Evolutionary conservation across 2,113 vertebrate genomes (phyloP), one percentile per base, ranked within the genome.

Genomic region (Austrofundulus limnaeus): DNA sequence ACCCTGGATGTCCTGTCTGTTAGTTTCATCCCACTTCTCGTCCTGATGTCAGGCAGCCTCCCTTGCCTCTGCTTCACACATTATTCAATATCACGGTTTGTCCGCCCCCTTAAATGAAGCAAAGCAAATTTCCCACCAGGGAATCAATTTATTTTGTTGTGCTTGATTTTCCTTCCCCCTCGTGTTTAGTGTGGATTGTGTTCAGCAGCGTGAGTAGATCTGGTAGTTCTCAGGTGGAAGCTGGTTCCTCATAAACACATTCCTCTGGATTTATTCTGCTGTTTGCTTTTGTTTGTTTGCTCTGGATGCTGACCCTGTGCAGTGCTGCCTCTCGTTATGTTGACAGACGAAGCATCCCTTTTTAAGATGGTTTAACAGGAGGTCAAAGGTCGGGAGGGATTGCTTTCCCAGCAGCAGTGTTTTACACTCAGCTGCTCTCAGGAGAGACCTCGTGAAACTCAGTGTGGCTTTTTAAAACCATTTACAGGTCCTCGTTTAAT

Each of bases 191-290:
- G 16, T 59, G n/a, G n/a, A n/a, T n/a, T n/a, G n/a, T n/a, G n/a
- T 50, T 57, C 15, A 51, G 38, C 31, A 80, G 41, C 64, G 61
- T 43, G 63, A 53, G 53, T 54, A 23, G 25, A 86, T 76, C 72
- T 58, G 51, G 54, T 69, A 67, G 75, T 78, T 58, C 57, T 62
- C 51, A 39, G 58, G 59, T 71, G 52, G 74, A 78, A 72, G 56
- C 34, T 57, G 17, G 47, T 66, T 67, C 41, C 41, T 74, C 42
- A 25, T 43, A 55, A 66, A 56, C 46, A 37, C 47, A 68, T 72
- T 70, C 81, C 49, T 82, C 25, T 49, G 10, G 21, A 55, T 71
- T 75, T 61, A 77, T 66, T 72, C 41, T 17, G 51, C 75, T 63
- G 52, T 82, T 85, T 80, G 70, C 77, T n/a, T 70, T 58, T 48